Evolutionary conservation across 2,888 invertebrate species (phyloP), one percentile per base, ranked within the genome.

Genomic region (Drosophila koepferae): DNA sequence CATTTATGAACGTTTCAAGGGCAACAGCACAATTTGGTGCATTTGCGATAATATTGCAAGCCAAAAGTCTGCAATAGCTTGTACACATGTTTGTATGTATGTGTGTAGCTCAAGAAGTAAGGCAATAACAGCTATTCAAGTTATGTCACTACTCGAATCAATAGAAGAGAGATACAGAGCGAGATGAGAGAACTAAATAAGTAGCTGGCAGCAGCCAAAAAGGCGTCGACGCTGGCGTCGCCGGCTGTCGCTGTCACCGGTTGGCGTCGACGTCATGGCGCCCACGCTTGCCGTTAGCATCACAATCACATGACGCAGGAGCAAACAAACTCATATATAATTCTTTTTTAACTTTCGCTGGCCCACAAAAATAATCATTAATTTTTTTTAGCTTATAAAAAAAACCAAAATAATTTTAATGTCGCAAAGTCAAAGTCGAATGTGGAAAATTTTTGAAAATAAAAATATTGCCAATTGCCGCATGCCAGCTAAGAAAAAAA

Each of bases 241-340:
- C 55, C 72, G 66, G 75, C 43, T 14, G 61, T 41, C 18, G 63
- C 51, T 44, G 48, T 49, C 55, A 63, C 63, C 72, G 71, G 63
- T 51, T 31, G 14, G 34, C 59, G 76, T 72, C 88, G 74, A 86
- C 86, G 81, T 88, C 85, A 89, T 69, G 86, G 72, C 89, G 86
- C 85, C 89, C 78, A 85, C 85, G 66, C 81, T 64, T 69, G 48
- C 72, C 63, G 60, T 61, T 71, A 72, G 77, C 59, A 60, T 86
- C 85, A 77, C 85, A 54, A 73, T 85, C 87, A 86, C 86, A 86
- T 86, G 85, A 86, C 80, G 87, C 81, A 81, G 75, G 69, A 72
- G 53, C 28, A 74, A 72, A 74, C 62, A 63, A 40, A 53, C 12
- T 14, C 53, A 51, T 41, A 14, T 43, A 51, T 44, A 44, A 14